Conservation (phyloP, 2,113 vertebrate genomes). For the Channa argus region DNA sequence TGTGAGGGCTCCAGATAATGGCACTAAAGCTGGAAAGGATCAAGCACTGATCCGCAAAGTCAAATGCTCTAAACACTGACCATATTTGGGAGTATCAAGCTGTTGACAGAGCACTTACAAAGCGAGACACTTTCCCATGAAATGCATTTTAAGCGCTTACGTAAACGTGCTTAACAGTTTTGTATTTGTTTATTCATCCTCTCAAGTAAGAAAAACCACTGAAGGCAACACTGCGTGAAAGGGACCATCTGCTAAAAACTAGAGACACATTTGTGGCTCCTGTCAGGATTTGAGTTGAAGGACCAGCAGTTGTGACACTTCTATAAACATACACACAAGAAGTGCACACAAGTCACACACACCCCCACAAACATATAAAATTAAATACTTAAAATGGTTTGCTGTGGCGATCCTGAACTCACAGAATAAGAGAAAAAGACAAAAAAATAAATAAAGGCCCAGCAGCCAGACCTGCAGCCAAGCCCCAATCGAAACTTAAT, state of each 20-base stretch:
- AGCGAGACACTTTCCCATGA: background rate
- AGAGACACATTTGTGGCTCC: constrained; percentile 22
- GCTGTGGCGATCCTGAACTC: no score
- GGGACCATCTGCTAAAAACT: constrained; percentile 4
- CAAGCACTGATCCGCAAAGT: constrained; percentile 34
- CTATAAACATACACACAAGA: constrained; percentile 23
- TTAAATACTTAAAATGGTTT: constrained; percentile 28
- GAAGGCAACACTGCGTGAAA: constrained; percentile 3
- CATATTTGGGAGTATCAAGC: background rate
- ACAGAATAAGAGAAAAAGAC: no score
- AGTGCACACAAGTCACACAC: background rate
- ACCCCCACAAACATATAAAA: constrained; percentile 9
- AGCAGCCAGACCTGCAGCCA: constrained; percentile 24
- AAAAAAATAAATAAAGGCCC: constrained; percentile 25
- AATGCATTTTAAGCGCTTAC: background rate
- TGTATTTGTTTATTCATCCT: background rate
- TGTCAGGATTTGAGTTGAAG: constrained; percentile 45
- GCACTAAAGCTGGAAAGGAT: constrained; percentile 34
- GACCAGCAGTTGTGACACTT: constrained; percentile 47
- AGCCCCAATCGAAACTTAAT: constrained; percentile 53
- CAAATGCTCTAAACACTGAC: constrained; percentile 23
- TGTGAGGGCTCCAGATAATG: constrained; percentile 43
- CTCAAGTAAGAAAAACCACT: background rate
- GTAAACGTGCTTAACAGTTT: constrained; percentile 7
- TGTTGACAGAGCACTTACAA: constrained; percentile 19